Evolutionary conservation across 2,113 vertebrate species (phyloP).

Genomic region (Campylomormyrus tamandua): DNA sequence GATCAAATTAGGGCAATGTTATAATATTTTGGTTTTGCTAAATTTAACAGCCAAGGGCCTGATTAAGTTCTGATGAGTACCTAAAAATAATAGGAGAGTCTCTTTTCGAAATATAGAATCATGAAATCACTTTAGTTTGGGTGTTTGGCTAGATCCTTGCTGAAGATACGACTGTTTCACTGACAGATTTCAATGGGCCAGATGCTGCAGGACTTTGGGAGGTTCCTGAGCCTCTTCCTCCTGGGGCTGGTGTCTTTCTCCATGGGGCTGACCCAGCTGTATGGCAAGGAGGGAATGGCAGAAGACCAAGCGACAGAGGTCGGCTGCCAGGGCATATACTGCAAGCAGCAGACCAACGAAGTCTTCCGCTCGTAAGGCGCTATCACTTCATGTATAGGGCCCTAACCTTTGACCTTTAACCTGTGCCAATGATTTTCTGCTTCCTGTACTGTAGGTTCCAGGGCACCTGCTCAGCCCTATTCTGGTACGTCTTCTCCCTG

Average conservation of each 20-base stretch:
- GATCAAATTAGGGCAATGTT: conserved; percentile 1
- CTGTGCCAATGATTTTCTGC: not conserved
- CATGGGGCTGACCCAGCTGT: conserved; percentile 84
- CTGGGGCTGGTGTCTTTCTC: conserved; percentile 88
- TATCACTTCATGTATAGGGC: not conserved
- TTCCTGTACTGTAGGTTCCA: conserved; percentile 71
- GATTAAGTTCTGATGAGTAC: not conserved
- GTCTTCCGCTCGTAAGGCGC: conserved; percentile 83
- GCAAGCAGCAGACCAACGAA: conserved; percentile 82
- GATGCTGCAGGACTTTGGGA: conserved; percentile 96
- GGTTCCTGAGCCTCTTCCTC: conserved; percentile 93
- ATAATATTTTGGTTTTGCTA: conserved; percentile 15
- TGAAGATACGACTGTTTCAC: not conserved
- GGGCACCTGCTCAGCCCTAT: conserved; percentile 89
- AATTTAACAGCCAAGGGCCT: not conserved
- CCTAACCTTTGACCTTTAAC: not conserved
- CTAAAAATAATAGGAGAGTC: not conserved
- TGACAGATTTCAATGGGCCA: conserved; percentile 78
- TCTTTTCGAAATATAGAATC: not conserved
- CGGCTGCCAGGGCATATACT: conserved; percentile 90
- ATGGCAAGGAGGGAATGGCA: conserved; percentile 69
- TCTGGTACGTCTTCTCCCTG: conserved; percentile 97
- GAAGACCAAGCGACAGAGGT: conserved; percentile 38
- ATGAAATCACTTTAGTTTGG: not conserved
- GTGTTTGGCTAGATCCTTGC: not conserved